These are phyloP conservation scores for Psittacula derbiana DNA, from an alignment of 2,797 vertebrate genomes.

Conservation along the genomic window DNA sequence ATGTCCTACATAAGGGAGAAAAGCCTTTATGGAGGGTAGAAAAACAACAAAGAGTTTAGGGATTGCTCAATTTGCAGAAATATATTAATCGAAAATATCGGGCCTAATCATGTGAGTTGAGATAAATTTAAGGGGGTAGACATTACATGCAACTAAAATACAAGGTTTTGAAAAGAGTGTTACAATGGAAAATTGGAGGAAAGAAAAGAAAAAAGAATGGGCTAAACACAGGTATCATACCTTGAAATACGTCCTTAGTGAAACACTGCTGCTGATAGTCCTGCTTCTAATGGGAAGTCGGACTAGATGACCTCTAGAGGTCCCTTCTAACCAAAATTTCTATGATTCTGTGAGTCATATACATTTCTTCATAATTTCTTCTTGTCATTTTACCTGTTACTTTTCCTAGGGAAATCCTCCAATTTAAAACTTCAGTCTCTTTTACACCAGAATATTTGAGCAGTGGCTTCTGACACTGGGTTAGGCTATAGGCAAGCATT, in stretches of 20 bases:
- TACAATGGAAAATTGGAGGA: neutral
- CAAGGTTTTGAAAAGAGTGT: neutral
- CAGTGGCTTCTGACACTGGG: neutral
- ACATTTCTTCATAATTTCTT: neutral
- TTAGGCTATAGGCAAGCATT: neutral
- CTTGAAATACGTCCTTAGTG: neutral
- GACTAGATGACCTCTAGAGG: constrained; percentile 54
- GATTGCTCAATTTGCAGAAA: neutral
- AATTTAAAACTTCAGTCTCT: neutral
- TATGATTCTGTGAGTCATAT: neutral
- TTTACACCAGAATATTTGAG: neutral
- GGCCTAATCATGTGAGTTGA: neutral
- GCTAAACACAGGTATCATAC: neutral
- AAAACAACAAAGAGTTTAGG: neutral
- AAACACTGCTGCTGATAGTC: neutral
- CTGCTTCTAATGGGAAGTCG: neutral
- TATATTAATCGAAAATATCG: neutral
- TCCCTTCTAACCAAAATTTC: constrained; percentile 65
- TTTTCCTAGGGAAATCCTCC: neutral
- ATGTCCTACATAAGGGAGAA: neutral
- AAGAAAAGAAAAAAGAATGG: neutral
- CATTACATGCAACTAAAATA: neutral
- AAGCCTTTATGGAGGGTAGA: neutral
- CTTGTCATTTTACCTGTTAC: neutral
- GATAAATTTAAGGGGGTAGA: neutral